A percentile compares a stretch with the other conserved stretches of the same genome.
These are phyloP conservation scores for Aegotheles bennettii DNA, from an alignment of 2,113 vertebrate species.

Conservation along the genomic window DNA sequence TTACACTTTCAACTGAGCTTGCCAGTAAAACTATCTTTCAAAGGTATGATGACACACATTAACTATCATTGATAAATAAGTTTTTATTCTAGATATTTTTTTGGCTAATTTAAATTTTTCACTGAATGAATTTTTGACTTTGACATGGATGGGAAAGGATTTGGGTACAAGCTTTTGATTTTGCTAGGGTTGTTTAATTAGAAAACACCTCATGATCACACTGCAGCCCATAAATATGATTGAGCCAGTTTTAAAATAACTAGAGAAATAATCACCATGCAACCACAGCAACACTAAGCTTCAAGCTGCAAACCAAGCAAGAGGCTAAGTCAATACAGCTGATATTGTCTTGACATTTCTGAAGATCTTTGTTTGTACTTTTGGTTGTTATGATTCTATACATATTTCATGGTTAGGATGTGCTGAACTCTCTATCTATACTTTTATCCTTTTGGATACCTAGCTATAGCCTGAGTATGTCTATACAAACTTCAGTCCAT, in stretches of 20 bases:
- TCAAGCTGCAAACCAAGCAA: background rate
- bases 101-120: background rate
- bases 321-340: background rate
- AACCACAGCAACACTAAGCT: background rate
- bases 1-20: background rate
- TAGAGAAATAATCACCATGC: background rate
- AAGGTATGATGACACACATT: background rate
- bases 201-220: background rate
- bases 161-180: background rate
- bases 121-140: background rate
- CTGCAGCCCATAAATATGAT: background rate
- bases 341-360: background rate
- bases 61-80: background rate
- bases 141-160: background rate
- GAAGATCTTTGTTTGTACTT: background rate
- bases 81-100: background rate
- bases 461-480: background rate
- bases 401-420: background rate
- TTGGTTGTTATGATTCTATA: background rate
- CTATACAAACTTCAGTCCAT: background rate
- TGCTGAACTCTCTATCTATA: background rate
- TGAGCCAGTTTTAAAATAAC: background rate
- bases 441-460: background rate
- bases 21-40: background rate
- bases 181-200: background rate